Evolutionary conservation across 1,140 invertebrate genomes (phyloP), one percentile per base, ranked within the genome.

Genomic region (Popillia japonica): DNA sequence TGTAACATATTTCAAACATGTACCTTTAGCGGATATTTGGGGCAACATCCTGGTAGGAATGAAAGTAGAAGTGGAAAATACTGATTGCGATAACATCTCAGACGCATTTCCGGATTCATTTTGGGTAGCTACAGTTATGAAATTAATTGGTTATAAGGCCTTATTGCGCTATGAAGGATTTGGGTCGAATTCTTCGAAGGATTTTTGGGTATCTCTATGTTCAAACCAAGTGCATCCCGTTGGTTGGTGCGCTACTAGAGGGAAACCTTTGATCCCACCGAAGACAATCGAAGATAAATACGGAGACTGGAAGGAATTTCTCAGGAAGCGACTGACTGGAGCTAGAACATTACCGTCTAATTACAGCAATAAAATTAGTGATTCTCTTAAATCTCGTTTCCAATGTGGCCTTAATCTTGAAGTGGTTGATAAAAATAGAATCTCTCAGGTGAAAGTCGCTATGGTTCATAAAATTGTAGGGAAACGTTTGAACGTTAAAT

Each of bases 131-230:
- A 96, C 95, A 77, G 96, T 99, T 34, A 89, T 97, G 40, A 93
- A 94, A 86, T 93, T 98, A 79, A 94, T 94, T 88, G 96, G 96
- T 23, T 99, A 98, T 84, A 96, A 96, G 89, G 96, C 95, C n/a
- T 86, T 97, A 72, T 87, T 99, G 81, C 90, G 97, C 75, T 99
- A 97, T 87, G 97, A 99, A 89, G 97, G 97, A 10, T 98, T 97
- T 87, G 96, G 95, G 0, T 91, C 91, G 82, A 96, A 98, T 87
- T 87, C 90, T 42, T 92, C 93, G 8, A 94, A 96, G 86, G 97
- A 99, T 87, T 98, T 98, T 87, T 99, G 97, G 97, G 93, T 98
- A 0, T 98, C 97, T 84, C 88, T 99, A 23, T 97, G 96, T 87
- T 95, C 95, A 72, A 94, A 95, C 77, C 93, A 96, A 84, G 95